Conservation (phyloP, 2,113 vertebrate genomes). For the Labeo catla region DNA sequence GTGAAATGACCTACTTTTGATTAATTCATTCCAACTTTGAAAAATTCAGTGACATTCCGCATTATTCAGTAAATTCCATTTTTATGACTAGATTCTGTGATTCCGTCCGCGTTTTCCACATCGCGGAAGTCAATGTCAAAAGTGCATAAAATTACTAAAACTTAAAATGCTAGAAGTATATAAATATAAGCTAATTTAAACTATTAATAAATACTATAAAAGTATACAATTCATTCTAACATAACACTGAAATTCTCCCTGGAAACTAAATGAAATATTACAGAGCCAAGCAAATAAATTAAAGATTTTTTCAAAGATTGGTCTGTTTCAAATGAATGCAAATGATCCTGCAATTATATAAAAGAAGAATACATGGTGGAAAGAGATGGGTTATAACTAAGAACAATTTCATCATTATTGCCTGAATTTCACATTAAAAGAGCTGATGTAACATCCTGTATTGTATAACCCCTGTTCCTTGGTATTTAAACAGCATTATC, state of each 20-base stretch:
- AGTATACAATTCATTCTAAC: neutral
- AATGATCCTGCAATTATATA: neutral
- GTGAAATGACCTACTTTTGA: too few relatives aligned
- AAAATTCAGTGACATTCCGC: too few relatives aligned
- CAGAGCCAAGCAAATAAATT: neutral
- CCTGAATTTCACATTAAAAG: neutral
- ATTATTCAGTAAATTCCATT: too few relatives aligned
- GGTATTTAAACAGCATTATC: neutral
- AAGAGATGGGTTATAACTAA: neutral
- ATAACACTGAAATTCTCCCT: neutral
- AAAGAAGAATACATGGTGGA: neutral
- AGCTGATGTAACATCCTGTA: conserved; percentile 4
- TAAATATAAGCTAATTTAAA: neutral
- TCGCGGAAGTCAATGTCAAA: too few relatives aligned
- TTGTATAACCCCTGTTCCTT: neutral
- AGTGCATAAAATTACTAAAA: too few relatives aligned
- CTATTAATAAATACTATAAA: neutral
- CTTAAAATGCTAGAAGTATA: neutral
- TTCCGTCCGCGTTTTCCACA: too few relatives aligned
- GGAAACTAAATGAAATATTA: neutral
- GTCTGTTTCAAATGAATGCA: neutral
- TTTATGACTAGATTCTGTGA: too few relatives aligned
- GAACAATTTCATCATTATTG: conserved; percentile 19
- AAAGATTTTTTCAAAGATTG: neutral
- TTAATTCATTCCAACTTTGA: too few relatives aligned